Conservation (phyloP, 2,797 vertebrate genomes). For the Coranthus polyacanthus region DNA sequence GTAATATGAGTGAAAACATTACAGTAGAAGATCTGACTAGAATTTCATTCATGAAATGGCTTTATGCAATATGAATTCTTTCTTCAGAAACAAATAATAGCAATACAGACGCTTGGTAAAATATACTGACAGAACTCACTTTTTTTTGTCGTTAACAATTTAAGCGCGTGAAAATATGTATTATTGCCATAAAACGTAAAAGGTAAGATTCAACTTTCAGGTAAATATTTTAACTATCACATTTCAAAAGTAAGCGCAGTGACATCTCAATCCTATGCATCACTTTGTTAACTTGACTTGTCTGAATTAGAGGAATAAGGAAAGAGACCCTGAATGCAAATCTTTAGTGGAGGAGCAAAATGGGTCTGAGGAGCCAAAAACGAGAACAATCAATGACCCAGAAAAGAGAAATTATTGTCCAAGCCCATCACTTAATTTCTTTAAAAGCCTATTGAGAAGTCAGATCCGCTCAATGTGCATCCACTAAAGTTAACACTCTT, state of each 20-base stretch:
- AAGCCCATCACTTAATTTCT: conserved; percentile 95
- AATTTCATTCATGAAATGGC: too few relatives aligned
- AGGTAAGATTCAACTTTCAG: not conserved
- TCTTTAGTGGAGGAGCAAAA: conserved; percentile 87
- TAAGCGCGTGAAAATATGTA: too few relatives aligned
- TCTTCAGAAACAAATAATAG: too few relatives aligned
- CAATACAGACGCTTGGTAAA: too few relatives aligned
- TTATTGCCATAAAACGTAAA: too few relatives aligned
- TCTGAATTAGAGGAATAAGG: conserved; percentile 86
- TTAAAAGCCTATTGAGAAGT: conserved; percentile 94
- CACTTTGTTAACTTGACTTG: conserved; percentile 42
- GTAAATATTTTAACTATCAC: conserved; percentile 31
- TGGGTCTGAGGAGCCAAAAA: conserved; percentile 87
- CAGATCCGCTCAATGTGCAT: conserved; percentile 84
- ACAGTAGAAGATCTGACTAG: too few relatives aligned
- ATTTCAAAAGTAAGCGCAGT: conserved; percentile 38
- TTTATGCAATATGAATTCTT: too few relatives aligned
- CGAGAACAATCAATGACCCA: conserved; percentile 92
- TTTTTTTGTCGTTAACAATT: too few relatives aligned
- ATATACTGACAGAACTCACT: too few relatives aligned
- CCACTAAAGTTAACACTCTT: conserved; percentile 80
- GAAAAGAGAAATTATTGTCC: conserved; percentile 95
- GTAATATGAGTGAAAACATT: too few relatives aligned
- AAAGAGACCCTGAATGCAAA: conserved; percentile 88
- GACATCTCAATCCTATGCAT: conserved; percentile 33